Conservation (phyloP, 2,113 vertebrate genomes). For the Climacteris rufus region DNA sequence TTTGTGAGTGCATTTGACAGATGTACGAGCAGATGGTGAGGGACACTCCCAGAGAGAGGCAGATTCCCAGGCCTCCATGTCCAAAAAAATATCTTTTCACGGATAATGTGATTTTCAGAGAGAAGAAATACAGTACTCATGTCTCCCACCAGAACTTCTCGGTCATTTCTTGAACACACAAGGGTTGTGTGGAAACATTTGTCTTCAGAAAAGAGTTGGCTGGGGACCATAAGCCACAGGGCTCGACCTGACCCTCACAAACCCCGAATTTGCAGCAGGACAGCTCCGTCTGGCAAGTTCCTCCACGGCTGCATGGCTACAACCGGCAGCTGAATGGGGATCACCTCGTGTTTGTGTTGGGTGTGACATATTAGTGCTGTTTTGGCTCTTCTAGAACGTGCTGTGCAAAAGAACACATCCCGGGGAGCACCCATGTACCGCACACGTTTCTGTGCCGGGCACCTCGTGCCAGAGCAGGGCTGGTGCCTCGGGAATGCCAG, state of each 20-base stretch:
- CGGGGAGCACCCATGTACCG: fast-evolving
- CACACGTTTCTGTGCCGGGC: not conserved
- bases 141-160: not conserved
- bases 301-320: not conserved
- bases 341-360: not conserved
- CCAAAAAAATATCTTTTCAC: conserved; percentile 16
- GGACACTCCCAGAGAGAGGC: conserved; percentile 20
- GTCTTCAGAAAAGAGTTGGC: not conserved
- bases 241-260: not conserved
- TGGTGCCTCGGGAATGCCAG: not conserved
- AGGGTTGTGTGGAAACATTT: not conserved
- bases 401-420: not conserved
- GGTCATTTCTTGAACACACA: not conserved
- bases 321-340: not conserved
- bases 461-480: not conserved
- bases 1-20: conserved; percentile 47
- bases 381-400: not conserved
- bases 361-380: not conserved
- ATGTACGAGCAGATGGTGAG: conserved; percentile 42
- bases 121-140: not conserved
- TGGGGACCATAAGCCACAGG: not conserved
- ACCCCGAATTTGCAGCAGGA: fast-evolving
- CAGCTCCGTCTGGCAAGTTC: not conserved
- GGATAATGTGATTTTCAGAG: conserved; percentile 54
- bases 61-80: conserved; percentile 34